phyloP scores from a whole-genome alignment of 2,797 vertebrate genomes.

The Arremon brunneinucha region DNA sequence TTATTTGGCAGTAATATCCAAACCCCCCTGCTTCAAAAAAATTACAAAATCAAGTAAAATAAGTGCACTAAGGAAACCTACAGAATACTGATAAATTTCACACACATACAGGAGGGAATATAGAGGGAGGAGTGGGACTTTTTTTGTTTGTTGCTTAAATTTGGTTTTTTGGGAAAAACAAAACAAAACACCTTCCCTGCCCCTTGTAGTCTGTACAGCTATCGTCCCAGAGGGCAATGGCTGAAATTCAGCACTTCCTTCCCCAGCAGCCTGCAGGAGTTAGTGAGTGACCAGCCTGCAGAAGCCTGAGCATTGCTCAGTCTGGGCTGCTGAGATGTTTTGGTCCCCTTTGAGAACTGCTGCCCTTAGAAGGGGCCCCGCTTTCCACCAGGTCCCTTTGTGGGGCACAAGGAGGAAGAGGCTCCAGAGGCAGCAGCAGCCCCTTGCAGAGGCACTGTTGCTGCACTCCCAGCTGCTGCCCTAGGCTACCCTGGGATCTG shows the following conservation, averaged over 20 bases:
- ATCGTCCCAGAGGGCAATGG: neutral
- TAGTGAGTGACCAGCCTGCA: neutral
- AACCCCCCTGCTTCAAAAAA: conserved; percentile 56
- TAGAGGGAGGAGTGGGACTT: conserved; percentile 30
- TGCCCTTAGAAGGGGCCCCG: rapidly evolving
- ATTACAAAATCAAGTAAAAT: conserved; percentile 75
- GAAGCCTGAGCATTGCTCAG: neutral
- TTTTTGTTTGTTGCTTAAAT: conserved; percentile 38
- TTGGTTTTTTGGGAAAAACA: neutral
- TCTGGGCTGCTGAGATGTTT: neutral
- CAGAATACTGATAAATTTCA: conserved; percentile 72
- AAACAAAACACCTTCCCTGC: neutral
- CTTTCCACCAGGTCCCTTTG: neutral
- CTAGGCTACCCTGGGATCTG: neutral
- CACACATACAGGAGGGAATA: conserved; percentile 55
- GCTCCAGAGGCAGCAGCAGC: neutral
- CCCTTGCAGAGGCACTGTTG: neutral
- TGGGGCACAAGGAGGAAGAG: neutral
- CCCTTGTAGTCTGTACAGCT: conserved; percentile 12
- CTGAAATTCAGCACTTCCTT: neutral
- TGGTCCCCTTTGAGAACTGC: neutral
- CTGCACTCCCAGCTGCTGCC: neutral
- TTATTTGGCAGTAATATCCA: conserved; percentile 77
- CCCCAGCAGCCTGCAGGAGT: neutral
- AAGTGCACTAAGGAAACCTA: conserved; percentile 76